phyloP scores from a whole-genome alignment of 2,888 invertebrate genomes.

The Pseudococcus longispinus region DNA sequence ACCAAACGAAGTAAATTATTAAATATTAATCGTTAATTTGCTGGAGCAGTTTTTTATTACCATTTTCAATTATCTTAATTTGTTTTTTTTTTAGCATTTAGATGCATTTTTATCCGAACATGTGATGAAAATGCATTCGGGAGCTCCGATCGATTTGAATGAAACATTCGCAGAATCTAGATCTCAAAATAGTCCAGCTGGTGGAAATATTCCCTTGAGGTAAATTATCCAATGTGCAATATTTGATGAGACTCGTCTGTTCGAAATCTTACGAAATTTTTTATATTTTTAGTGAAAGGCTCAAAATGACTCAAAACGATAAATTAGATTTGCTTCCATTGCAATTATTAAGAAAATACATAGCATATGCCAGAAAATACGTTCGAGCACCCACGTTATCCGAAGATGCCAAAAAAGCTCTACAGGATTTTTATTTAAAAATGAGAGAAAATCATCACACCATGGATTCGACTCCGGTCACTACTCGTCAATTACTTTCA shows the following conservation, averaged over 20 bases:
- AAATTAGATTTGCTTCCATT: constrained; percentile 76
- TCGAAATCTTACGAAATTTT: not conserved
- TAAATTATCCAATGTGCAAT: not conserved
- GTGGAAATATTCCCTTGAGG: not conserved
- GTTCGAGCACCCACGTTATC: constrained; percentile 78
- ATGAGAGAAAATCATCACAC: constrained; percentile 74
- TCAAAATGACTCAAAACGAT: constrained; percentile 70
- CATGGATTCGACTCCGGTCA: constrained; percentile 78
- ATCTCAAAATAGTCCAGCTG: not conserved
- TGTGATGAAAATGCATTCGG: constrained; percentile 78
- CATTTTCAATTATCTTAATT: not conserved
- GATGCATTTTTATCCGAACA: constrained; percentile 82
- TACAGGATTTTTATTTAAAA: constrained; percentile 82
- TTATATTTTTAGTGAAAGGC: constrained; percentile 67
- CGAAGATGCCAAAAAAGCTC: constrained; percentile 72
- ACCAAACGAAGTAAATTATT: constrained; percentile 74
- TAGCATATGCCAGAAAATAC: constrained; percentile 88
- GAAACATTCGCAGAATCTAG: not conserved
- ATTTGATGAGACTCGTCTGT: not conserved
- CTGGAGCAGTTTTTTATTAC: not conserved
- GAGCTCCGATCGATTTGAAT: constrained; percentile 59
- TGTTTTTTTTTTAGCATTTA: constrained; percentile 68
- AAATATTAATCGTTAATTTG: constrained; percentile 35
- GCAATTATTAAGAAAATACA: constrained; percentile 83
- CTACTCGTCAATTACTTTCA: constrained; percentile 87